Conservation (phyloP, 2,888 invertebrate species). For the Troides aeacus region DNA sequence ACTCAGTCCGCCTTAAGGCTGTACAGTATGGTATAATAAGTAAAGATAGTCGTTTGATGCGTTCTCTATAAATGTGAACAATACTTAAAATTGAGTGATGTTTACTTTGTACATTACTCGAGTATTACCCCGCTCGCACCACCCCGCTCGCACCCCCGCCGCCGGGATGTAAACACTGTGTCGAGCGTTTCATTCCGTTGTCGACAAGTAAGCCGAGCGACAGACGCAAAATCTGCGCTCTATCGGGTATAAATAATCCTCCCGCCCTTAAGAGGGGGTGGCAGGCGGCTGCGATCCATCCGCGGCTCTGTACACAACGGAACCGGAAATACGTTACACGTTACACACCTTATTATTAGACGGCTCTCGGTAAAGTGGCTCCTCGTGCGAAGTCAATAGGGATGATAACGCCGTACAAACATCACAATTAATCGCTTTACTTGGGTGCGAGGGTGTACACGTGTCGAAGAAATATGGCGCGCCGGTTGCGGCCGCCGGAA, state of each 20-base stretch:
- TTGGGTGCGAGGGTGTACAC: slow-evolving; percentile 12
- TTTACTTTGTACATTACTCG: no score
- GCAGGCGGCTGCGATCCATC: neutral
- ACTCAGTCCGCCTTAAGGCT: no score
- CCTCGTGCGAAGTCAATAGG: slow-evolving; percentile 5
- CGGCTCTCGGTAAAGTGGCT: neutral
- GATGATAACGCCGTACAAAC: slow-evolving; percentile 8
- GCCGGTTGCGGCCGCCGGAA: slow-evolving; percentile 23
- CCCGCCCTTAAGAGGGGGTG: slow-evolving; percentile 26
- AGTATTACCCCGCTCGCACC: no score
- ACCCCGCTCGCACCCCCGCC: no score
- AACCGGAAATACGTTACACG: neutral
- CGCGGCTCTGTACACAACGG: neutral
- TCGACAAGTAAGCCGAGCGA: slow-evolving; percentile 34
- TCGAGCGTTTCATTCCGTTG: slow-evolving; percentile 21
- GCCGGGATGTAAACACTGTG: no score
- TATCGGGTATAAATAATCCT: slow-evolving; percentile 55
- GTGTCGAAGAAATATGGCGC: slow-evolving; percentile 26
- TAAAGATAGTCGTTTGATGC: no score
- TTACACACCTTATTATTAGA: slow-evolving; percentile 12
- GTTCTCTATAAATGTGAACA: no score
- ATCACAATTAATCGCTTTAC: neutral
- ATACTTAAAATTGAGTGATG: no score
- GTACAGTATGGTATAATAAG: no score
- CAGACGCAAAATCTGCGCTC: slow-evolving; percentile 55